Conservation (phyloP, 2,888 invertebrate genomes). For the Eugnorisma glareosa region DNA sequence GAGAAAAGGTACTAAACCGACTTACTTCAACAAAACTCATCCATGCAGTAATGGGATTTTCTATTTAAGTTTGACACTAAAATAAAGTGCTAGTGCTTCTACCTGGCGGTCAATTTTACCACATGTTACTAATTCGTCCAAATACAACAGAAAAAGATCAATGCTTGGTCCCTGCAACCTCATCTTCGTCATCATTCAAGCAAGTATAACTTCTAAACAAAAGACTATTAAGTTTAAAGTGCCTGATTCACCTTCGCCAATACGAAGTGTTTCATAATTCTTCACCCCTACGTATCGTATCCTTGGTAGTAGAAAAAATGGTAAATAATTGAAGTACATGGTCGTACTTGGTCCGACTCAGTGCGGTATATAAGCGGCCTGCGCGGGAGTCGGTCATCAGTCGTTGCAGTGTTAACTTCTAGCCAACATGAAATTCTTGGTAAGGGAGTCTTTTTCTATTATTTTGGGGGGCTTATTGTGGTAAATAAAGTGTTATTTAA, state of each 20-base stretch:
- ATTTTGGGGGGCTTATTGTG: slow-evolving; percentile 27
- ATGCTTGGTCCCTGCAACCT: background rate
- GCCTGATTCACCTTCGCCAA: slow-evolving; percentile 25
- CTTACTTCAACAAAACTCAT: too few species aligned
- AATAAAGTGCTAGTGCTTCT: background rate
- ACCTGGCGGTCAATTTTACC: background rate
- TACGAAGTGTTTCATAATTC: slow-evolving; percentile 52
- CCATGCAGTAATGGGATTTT: background rate
- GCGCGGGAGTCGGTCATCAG: slow-evolving; percentile 76
- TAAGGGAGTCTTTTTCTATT: slow-evolving; percentile 72
- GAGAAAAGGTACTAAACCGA: too few species aligned
- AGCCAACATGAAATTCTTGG: slow-evolving; percentile 85
- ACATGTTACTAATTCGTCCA: background rate
- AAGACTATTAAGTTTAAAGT: slow-evolving; percentile 16
- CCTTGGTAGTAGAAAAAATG: slow-evolving; percentile 76
- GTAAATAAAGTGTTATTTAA: slow-evolving; percentile 16
- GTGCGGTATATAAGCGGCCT: slow-evolving; percentile 75
- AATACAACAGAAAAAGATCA: background rate
- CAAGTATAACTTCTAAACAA: slow-evolving; percentile 35
- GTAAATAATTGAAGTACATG: slow-evolving; percentile 67
- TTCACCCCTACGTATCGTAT: slow-evolving; percentile 69
- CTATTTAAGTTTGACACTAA: background rate
- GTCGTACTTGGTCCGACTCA: slow-evolving; percentile 52
- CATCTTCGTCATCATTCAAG: background rate
- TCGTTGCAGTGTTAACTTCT: slow-evolving; percentile 73